Percentiles rank a stretch among this genome's conserved stretches.
These are phyloP conservation scores for Hybognathus amarus DNA, from an alignment of 2,797 vertebrate species.

Conservation along the genomic window DNA sequence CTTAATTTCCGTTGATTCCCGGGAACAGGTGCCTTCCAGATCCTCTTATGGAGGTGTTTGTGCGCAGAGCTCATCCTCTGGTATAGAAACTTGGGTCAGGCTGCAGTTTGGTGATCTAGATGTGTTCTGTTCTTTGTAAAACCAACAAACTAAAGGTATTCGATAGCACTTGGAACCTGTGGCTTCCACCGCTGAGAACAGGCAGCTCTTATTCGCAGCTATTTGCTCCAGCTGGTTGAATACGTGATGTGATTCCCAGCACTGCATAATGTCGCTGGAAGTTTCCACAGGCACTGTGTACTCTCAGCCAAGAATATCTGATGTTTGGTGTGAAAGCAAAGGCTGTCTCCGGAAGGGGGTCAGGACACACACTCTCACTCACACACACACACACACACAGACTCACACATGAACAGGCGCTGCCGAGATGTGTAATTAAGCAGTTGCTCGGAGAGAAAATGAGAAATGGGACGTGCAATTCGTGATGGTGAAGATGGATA, in stretches of 20 bases:
- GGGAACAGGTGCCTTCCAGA: constrained; percentile 38
- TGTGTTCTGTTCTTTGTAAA: constrained; percentile 26
- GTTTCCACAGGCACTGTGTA: constrained; percentile 57
- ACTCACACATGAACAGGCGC: constrained; percentile 29
- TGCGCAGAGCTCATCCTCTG: constrained; percentile 6
- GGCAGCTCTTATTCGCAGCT: constrained; percentile 50
- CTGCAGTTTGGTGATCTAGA: constrained; percentile 6
- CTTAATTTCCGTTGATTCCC: constrained; percentile 61
- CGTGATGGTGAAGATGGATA: constrained; percentile 26
- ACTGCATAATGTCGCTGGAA: constrained; percentile 48
- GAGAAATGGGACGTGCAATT: constrained; percentile 37
- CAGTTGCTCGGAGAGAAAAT: constrained; percentile 44
- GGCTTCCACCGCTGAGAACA: constrained; percentile 41
- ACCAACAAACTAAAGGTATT: constrained; percentile 34
- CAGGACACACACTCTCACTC: neutral
- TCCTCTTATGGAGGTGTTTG: constrained; percentile 37
- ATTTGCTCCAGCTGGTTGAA: constrained; percentile 57
- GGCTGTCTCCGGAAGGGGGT: constrained; percentile 46
- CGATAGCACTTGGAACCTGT: constrained; percentile 38
- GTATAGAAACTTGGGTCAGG: neutral
- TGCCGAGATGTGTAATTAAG: constrained; percentile 55
- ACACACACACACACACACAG: constrained; percentile 22
- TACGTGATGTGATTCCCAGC: constrained; percentile 53
- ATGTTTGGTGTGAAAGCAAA: constrained; percentile 62
- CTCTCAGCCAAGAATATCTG: constrained; percentile 58